These are phyloP conservation scores for Proisotoma minuta DNA, from an alignment of 2,888 invertebrate species.

Conservation along the genomic window DNA sequence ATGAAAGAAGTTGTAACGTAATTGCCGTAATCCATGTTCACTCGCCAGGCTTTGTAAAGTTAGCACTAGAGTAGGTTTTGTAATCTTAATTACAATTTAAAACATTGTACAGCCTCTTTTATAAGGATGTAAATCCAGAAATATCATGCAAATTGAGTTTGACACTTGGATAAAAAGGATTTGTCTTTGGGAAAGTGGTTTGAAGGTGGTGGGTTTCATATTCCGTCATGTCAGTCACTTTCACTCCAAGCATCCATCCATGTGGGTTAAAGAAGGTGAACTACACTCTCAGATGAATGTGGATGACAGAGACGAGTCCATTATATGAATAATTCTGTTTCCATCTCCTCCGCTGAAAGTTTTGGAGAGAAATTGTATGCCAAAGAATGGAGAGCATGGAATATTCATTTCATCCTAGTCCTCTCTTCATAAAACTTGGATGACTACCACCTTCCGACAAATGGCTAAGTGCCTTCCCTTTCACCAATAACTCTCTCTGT, in stretches of 20 bases:
- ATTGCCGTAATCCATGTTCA: too few species aligned
- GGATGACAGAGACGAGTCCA: constrained; percentile 31
- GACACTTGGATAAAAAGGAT: too few species aligned
- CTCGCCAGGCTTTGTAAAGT: too few species aligned
- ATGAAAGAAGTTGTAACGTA: too few species aligned
- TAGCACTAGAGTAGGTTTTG: too few species aligned
- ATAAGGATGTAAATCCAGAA: too few species aligned
- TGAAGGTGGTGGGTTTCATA: too few species aligned
- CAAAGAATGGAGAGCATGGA: constrained; percentile 21
- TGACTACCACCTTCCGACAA: constrained; percentile 19
- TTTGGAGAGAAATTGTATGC: constrained; percentile 15
- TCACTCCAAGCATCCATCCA: neutral
- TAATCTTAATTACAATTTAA: too few species aligned
- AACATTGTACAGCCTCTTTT: too few species aligned
- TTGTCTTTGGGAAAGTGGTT: too few species aligned
- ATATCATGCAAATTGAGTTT: too few species aligned
- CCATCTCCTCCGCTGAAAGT: constrained; percentile 18
- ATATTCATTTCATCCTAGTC: constrained; percentile 31
- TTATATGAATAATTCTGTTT: constrained; percentile 31
- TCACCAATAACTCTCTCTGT: too few species aligned
- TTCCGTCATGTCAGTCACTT: neutral
- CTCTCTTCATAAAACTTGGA: constrained; percentile 28
- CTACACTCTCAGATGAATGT: constrained; percentile 22
- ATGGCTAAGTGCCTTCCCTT: neutral
- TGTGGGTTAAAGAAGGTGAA: constrained; percentile 3